Evolutionary conservation across 2,888 invertebrate genomes (phyloP).

Genomic region (Tridacna crocea): DNA sequence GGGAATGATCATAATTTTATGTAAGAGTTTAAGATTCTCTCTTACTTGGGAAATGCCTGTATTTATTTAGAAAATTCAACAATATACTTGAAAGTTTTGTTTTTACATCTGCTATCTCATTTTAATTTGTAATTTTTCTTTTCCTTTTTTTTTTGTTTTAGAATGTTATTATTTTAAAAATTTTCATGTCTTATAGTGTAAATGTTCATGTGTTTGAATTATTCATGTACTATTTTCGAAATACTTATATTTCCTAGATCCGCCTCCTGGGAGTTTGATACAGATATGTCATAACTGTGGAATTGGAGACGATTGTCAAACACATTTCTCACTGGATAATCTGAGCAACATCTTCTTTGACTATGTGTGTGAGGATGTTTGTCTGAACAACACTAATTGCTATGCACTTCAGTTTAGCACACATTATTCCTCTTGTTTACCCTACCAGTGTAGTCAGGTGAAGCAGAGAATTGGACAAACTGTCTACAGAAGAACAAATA

Average conservation of each 20-base stretch:
- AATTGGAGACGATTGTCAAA: slow-evolving; percentile 7
- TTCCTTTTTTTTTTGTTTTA: too few relatives aligned
- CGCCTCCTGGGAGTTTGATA: not conserved
- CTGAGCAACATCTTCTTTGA: not conserved
- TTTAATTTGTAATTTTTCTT: too few relatives aligned
- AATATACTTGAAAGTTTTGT: too few relatives aligned
- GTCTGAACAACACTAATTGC: not conserved
- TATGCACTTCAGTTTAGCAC: not conserved
- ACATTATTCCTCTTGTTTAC: not conserved
- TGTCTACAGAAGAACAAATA: slow-evolving; percentile 13
- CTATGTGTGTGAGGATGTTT: not conserved
- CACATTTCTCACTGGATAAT: not conserved
- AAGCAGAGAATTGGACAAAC: slow-evolving; percentile 16
- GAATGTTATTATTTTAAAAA: too few relatives aligned
- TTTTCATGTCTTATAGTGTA: too few relatives aligned
- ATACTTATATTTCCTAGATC: not conserved
- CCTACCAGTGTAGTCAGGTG: slow-evolving; percentile 16
- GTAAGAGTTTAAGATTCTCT: too few relatives aligned
- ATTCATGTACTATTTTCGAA: too few relatives aligned
- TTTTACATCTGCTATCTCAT: too few relatives aligned
- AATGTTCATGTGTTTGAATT: too few relatives aligned
- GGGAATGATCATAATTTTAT: too few relatives aligned
- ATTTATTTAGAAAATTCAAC: too few relatives aligned
- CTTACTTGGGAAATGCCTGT: too few relatives aligned
- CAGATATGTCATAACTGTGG: slow-evolving; percentile 25